A percentile compares a stretch with the other conserved stretches of the same genome.
Conservation (phyloP, 2,888 invertebrate species). For the Petrophora chlorosata region DNA sequence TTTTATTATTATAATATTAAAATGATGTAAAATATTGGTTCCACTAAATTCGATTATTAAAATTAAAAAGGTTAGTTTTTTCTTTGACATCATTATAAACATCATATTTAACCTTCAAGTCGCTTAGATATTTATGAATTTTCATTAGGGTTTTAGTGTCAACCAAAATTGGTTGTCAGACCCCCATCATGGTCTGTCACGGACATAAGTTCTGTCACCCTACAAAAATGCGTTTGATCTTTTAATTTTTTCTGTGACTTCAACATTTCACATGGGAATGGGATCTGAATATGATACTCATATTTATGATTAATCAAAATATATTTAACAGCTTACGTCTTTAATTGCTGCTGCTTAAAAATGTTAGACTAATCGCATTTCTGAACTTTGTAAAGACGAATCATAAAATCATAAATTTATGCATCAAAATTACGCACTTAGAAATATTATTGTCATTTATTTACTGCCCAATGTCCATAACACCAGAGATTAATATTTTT, state of each 20-base stretch:
- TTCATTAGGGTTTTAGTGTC: constrained; percentile 35
- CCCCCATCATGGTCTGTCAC: constrained; percentile 48
- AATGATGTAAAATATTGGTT: too few species aligned
- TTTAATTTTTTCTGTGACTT: constrained; percentile 41
- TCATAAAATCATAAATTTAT: too few species aligned
- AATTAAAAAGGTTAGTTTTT: not conserved
- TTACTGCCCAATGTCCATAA: too few species aligned
- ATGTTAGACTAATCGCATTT: too few species aligned
- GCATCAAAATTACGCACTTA: too few species aligned
- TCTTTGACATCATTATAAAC: not conserved
- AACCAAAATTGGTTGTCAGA: constrained; percentile 59
- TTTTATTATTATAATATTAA: too few species aligned
- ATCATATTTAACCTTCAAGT: constrained; percentile 18
- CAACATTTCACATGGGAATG: constrained; percentile 45
- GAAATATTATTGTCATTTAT: too few species aligned
- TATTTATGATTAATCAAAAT: constrained; percentile 3
- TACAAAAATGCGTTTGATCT: constrained; percentile 47
- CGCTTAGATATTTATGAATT: constrained; percentile 24
- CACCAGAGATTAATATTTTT: too few species aligned
- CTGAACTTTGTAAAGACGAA: too few species aligned
- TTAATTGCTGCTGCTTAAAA: too few species aligned
- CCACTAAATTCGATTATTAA: not conserved
- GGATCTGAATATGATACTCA: constrained; percentile 1
- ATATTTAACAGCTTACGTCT: too few species aligned
- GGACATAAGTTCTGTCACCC: constrained; percentile 46